Evolutionary conservation across 2,113 vertebrate species (phyloP).

Genomic region (Cranoglanis bouderius): DNA sequence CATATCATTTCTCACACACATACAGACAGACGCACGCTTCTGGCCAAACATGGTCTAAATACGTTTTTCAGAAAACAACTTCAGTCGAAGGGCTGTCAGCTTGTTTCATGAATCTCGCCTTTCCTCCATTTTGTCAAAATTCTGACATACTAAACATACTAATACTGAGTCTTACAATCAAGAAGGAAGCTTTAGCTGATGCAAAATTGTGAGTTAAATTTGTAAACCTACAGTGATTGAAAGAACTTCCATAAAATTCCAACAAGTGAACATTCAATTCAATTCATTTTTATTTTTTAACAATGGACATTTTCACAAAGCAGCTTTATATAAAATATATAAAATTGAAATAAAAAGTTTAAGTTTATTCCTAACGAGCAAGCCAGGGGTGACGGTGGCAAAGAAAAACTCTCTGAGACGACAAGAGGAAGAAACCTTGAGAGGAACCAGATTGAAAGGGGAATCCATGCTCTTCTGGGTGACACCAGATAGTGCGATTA

Average conservation of each 20-base stretch:
- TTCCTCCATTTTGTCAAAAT: background rate
- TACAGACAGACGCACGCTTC: slow-evolving; percentile 23
- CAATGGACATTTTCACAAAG: background rate
- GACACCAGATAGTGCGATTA: background rate
- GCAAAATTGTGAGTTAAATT: background rate
- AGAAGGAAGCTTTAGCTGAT: background rate
- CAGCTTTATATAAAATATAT: background rate
- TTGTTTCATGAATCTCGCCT: background rate
- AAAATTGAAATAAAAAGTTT: background rate
- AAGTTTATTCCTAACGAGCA: background rate
- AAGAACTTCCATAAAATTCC: background rate
- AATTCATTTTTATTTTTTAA: background rate
- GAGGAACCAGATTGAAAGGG: background rate
- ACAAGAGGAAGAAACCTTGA: background rate
- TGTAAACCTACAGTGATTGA: background rate
- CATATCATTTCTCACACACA: slow-evolving; percentile 42
- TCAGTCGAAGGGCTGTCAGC: background rate
- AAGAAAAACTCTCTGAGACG: background rate
- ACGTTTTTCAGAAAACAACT: slow-evolving; percentile 4
- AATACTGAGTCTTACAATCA: background rate
- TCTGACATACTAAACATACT: background rate
- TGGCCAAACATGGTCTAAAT: background rate
- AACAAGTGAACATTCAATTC: background rate
- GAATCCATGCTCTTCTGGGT: background rate
- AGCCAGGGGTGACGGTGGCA: background rate